Base-by-base conservation (phyloP, 2,113 vertebrate species). In the Oncorhynchus mykiss region DNA sequence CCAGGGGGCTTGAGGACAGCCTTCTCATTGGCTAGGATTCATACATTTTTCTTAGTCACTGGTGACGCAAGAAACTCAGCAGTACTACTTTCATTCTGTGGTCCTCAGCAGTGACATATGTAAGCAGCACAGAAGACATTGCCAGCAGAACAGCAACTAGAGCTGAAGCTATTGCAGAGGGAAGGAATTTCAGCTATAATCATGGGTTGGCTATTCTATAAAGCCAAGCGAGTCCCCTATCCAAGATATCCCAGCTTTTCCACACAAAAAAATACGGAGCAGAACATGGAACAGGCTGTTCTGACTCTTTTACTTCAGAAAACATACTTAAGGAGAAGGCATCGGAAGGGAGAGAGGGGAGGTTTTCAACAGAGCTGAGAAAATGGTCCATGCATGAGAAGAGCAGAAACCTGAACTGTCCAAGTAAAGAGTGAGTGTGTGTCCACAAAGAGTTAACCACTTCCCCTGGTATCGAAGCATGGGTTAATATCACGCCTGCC, bases 401-500 rank as follows among this genome's bases (percentile, higher is more conserved):
- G 25, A 57, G 48, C 48, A 71, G n/a, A 14, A 45, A 39, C 6
- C 39, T 9, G 60, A 62, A 13, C 24, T 29, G 13, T 39, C 49
- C 60, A 69, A 71, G 68, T 73, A 86, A 86, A 34, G 73, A 87
- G 81, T n/a, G 59, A 83, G 84, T 80, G 72, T 76, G 81, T 73
- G 92, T 20, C 80, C 86, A 80, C 88, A 94, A 96, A 94, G 93
- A 93, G 93, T 96, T 96, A 95, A 96, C 62, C 67, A 82, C 88
- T 68, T 87, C 85, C 78, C 29, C 77, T 79, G 86, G 91, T 87
- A 76, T 92, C 92, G 82, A 90, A 92, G 93, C 91, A 92, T 88
- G 94, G 95, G 95, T 96, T 96, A 96, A 97, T 96, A 96, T 95
- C 95, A 94, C 89, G 95, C 94, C 95, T 94, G 95, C 94, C 89